Evolutionary conservation across 2,888 invertebrate species (phyloP).

Genomic region (Nemoura dubitans): DNA sequence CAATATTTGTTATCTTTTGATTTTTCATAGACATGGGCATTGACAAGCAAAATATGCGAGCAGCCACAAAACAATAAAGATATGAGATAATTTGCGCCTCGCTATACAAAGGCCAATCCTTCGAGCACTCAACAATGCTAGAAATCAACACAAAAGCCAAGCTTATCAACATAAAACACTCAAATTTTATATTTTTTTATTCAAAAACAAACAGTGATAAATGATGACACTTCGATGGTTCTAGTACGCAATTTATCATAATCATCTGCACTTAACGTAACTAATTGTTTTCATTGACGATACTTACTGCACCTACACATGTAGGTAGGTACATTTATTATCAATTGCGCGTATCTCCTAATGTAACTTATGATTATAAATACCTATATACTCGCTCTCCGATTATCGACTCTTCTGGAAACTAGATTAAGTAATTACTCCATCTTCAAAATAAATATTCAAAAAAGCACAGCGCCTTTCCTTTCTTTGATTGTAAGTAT

Average conservation of each 20-base stretch:
- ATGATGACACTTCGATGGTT: neutral
- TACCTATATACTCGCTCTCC: slow-evolving; percentile 2
- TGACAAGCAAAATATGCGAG: too few relatives aligned
- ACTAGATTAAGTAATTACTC: neutral
- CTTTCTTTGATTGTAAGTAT: neutral
- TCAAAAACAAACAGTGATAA: neutral
- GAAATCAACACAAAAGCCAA: neutral
- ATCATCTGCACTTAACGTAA: neutral
- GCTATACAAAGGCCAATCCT: too few relatives aligned
- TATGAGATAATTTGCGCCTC: too few relatives aligned
- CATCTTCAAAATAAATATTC: neutral
- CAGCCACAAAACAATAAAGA: neutral
- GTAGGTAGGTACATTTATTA: neutral
- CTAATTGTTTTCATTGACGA: neutral
- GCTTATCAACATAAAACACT: neutral
- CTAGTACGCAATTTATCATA: neutral
- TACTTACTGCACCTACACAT: neutral
- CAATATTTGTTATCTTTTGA: too few relatives aligned
- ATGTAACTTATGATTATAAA: neutral
- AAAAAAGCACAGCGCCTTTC: neutral
- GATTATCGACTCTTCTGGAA: neutral
- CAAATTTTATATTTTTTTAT: neutral
- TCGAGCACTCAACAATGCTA: too few relatives aligned
- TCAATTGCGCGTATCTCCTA: neutral
- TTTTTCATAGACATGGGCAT: too few relatives aligned